Conservation (phyloP, 2,797 vertebrate species). For the Poecilia velifera region DNA sequence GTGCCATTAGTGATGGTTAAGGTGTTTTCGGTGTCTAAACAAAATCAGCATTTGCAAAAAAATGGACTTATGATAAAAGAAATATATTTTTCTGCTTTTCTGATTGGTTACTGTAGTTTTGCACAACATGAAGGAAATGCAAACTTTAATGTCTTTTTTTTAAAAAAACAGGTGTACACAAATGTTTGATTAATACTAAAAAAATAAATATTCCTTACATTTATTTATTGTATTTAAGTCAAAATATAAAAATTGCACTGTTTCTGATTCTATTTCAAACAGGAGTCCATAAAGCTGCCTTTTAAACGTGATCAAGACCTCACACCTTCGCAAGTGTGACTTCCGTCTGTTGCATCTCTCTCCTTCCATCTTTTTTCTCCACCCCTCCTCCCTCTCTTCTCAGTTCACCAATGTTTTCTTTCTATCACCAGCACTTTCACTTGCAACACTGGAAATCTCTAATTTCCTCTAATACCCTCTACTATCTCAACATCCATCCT, state of each 20-base stretch:
- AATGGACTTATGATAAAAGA: background rate
- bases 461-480: background rate
- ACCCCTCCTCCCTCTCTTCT: conserved; percentile 32
- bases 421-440: conserved; percentile 13
- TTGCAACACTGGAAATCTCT: conserved; percentile 11
- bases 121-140: background rate
- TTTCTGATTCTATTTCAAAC: conserved; percentile 70
- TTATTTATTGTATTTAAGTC: background rate
- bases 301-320: conserved; percentile 75
- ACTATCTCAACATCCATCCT: background rate
- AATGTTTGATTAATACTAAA: background rate
- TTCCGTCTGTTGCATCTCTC: conserved; percentile 76
- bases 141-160: background rate
- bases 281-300: conserved; percentile 79
- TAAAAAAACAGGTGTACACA: background rate
- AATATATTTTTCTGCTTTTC: background rate
- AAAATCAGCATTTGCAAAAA: conserved; percentile 25
- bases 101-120: background rate
- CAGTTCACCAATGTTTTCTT: conserved; percentile 42
- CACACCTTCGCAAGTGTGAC: conserved; percentile 82
- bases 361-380: conserved; percentile 42
- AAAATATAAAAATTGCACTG: background rate
- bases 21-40: conserved; percentile 40
- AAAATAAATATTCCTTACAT: background rate
- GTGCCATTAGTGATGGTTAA: conserved; percentile 47